These are phyloP conservation scores for Cotesia typhae DNA, from an alignment of 1,140 invertebrate species.

Conservation along the genomic window DNA sequence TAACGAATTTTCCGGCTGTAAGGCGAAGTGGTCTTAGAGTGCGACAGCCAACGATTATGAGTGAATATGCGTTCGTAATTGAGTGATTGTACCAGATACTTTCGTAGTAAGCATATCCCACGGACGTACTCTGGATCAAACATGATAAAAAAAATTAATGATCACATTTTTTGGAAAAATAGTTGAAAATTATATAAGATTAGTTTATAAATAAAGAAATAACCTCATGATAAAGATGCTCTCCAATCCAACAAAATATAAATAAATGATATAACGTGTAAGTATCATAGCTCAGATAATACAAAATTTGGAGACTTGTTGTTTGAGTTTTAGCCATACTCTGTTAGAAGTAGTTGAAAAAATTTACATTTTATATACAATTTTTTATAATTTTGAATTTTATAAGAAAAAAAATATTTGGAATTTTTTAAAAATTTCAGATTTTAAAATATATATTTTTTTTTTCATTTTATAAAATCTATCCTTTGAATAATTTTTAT, in stretches of 20 bases:
- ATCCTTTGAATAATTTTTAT: no score
- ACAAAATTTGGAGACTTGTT: background rate
- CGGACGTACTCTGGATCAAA: conserved; percentile 43
- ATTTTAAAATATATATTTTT: no score
- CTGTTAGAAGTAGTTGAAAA: background rate
- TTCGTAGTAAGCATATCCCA: conserved; percentile 54
- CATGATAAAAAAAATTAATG: background rate
- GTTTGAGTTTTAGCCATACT: background rate
- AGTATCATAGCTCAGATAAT: background rate
- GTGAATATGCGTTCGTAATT: conserved; percentile 47
- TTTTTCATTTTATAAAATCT: no score
- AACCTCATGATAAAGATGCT: background rate
- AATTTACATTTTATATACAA: no score
- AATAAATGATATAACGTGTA: background rate
- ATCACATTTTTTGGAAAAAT: background rate
- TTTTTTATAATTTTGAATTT: no score
- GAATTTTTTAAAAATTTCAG: no score
- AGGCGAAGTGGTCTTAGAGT: conserved; percentile 49
- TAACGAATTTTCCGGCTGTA: conserved; percentile 62
- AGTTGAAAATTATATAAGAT: background rate
- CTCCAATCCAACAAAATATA: conserved; percentile 19
- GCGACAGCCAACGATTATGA: conserved; percentile 52
- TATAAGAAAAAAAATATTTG: no score
- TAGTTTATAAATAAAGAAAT: background rate
- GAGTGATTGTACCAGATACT: conserved; percentile 58